Conservation (phyloP, 2,888 invertebrate genomes). For the Polydrusus cervinus region DNA sequence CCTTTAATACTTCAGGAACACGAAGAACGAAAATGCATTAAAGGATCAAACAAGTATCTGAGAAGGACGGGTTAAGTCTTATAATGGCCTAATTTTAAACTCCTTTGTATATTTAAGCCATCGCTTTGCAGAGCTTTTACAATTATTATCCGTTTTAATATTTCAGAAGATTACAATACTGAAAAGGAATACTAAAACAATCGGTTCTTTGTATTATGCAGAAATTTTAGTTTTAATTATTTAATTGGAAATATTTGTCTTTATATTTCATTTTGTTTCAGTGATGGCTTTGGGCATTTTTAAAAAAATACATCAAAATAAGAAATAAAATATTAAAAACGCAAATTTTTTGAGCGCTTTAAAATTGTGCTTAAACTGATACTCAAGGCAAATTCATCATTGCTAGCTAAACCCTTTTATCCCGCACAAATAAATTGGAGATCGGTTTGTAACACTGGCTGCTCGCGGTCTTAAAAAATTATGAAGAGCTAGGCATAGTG, state of each 20-base stretch:
- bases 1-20: neutral
- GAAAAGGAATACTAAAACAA: neutral
- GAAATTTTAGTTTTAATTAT: neutral
- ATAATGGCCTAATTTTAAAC: constrained; percentile 18
- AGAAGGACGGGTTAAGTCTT: constrained; percentile 25
- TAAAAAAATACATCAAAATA: no score
- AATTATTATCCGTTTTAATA: constrained; percentile 13
- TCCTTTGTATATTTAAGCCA: constrained; percentile 25
- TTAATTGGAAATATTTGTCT: neutral
- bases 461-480: no score
- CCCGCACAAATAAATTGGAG: no score
- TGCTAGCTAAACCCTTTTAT: no score
- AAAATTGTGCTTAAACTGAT: no score
- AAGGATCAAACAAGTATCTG: constrained; percentile 34
- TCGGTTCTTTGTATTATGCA: neutral
- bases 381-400: no score
- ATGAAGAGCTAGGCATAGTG: no score
- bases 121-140: neutral
- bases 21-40: constrained; percentile 19
- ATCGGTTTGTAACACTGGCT: no score
- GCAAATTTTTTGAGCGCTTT: no score
- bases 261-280: no score
- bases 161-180: constrained; percentile 4
- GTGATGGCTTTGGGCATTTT: no score
- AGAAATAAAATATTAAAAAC: no score